Conservation (phyloP, 1,140 invertebrate genomes). For the Drosophila subpulchrella region DNA sequence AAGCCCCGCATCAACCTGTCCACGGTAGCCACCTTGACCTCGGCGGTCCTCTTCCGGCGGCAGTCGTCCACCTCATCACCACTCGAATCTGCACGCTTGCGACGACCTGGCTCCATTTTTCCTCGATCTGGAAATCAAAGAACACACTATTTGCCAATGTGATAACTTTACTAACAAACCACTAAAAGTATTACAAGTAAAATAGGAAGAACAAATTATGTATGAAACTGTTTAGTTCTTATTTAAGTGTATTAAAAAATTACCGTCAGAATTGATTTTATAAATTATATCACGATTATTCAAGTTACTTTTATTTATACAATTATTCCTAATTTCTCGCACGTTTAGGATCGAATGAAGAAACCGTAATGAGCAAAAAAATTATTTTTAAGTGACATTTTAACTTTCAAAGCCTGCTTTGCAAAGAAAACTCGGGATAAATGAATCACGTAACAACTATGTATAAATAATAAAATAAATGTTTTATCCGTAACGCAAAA, state of each 20-base stretch:
- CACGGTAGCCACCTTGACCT: background rate
- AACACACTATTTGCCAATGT: no score
- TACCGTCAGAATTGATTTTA: no score
- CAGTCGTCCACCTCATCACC: background rate
- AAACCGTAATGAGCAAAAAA: background rate
- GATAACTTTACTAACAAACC: no score
- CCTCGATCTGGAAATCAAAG: background rate
- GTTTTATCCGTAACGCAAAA: no score
- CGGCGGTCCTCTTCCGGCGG: background rate
- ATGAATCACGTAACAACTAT: no score
- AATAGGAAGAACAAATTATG: no score
- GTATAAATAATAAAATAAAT: no score
- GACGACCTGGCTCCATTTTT: background rate
- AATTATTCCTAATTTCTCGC: background rate
- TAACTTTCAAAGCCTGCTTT: background rate
- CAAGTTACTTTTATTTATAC: no score
- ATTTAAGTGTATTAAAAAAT: no score
- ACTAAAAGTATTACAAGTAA: no score
- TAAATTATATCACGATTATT: no score
- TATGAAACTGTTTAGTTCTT: no score
- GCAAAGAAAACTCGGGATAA: background rate
- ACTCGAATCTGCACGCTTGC: background rate
- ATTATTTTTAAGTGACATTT: background rate
- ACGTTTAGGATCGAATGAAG: background rate
- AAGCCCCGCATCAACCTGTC: conserved; percentile 28